These are phyloP conservation scores for Cathartes aura DNA, from an alignment of 2,113 vertebrate genomes.

Conservation along the genomic window DNA sequence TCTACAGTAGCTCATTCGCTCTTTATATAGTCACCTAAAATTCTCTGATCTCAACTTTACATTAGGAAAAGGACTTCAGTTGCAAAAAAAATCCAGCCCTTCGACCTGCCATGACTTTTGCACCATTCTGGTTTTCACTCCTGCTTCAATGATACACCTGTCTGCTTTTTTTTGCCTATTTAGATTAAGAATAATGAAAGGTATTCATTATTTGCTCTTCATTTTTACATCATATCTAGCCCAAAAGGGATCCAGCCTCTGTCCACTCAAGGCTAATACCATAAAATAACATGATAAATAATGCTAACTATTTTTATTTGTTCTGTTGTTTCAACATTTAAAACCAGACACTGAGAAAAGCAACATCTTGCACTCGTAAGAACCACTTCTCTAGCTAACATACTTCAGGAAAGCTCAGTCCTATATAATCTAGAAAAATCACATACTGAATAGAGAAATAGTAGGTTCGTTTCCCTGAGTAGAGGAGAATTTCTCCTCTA, in stretches of 20 bases:
- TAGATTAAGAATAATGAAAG: neutral
- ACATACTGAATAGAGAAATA: neutral
- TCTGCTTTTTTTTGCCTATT: neutral
- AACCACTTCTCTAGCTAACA: neutral
- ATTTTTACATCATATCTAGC: neutral
- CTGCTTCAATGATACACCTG: neutral
- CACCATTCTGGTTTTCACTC: neutral
- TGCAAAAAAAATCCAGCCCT: neutral
- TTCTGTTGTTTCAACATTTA: neutral
- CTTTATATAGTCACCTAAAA: neutral
- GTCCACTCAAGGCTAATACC: neutral
- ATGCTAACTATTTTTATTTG: neutral
- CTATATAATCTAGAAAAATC: neutral
- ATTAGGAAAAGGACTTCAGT: neutral
- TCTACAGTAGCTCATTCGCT: neutral
- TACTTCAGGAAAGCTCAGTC: neutral
- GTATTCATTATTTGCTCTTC: neutral
- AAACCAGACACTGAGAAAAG: neutral
- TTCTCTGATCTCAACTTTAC: neutral
- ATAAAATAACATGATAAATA: neutral
- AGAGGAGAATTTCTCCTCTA: neutral
- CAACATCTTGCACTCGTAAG: neutral
- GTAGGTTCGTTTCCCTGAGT: neutral
- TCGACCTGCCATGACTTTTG: neutral
- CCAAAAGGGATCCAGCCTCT: neutral